Conservation (phyloP, 2,113 vertebrate genomes). For the Tringa solitaria region DNA sequence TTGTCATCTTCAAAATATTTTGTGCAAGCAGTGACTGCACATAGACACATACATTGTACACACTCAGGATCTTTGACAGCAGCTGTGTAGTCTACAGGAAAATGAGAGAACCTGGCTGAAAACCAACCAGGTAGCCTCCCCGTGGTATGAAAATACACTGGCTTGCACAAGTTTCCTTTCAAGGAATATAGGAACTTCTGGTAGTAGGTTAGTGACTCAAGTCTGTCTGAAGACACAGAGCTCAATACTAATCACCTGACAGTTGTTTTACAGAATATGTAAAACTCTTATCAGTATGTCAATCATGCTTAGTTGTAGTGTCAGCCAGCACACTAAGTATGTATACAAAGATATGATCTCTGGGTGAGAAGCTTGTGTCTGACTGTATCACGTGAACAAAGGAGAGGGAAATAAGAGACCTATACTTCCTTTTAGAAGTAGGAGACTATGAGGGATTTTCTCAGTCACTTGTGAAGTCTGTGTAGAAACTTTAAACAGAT, state of each 20-base stretch:
- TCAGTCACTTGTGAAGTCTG: background rate
- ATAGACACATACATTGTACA: background rate
- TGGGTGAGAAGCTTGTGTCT: background rate
- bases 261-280: background rate
- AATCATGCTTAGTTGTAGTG: constrained; percentile 3
- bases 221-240: background rate
- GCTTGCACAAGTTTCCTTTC: background rate
- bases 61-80: background rate
- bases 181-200: background rate
- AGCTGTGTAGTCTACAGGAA: background rate
- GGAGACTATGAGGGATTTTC: background rate
- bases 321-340: background rate
- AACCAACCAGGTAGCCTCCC: background rate
- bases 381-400: background rate
- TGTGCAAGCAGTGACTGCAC: accelerated
- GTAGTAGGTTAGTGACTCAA: background rate
- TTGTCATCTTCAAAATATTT: background rate
- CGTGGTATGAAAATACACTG: background rate
- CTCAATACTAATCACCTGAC: background rate
- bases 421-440: background rate
- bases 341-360: background rate
- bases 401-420: background rate
- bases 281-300: background rate
- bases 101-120: background rate
- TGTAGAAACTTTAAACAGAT: background rate